phyloP scores from a whole-genome alignment of 2,888 invertebrate species.

The Chloroclysta siterata region DNA sequence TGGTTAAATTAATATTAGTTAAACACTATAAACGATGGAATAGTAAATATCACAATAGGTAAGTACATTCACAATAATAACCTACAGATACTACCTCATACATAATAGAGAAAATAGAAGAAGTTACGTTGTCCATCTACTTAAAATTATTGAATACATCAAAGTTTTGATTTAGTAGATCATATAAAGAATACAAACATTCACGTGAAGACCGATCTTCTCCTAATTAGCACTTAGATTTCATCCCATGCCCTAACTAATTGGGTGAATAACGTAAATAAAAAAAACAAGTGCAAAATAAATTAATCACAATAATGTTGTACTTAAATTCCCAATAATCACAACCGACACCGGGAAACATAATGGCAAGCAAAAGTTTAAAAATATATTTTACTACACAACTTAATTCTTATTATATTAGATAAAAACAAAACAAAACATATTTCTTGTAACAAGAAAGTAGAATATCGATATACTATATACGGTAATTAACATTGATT shows the following conservation, averaged over 20 bases:
- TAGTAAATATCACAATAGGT: constrained; percentile 1
- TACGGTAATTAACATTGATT: background rate
- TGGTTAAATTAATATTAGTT: background rate
- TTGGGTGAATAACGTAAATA: background rate
- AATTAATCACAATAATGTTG: background rate
- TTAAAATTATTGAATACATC: background rate
- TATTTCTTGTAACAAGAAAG: too few species aligned
- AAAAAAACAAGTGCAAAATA: background rate
- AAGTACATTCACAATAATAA: background rate
- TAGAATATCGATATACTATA: background rate
- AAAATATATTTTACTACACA: background rate
- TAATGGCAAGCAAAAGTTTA: background rate
- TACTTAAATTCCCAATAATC: background rate
- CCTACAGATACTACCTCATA: background rate
- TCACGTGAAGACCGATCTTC: background rate
- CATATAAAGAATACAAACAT: background rate
- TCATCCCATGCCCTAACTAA: background rate
- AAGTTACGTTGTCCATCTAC: background rate
- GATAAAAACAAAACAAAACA: too few species aligned
- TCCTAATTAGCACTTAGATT: background rate
- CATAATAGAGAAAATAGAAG: background rate
- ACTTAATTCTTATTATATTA: too few species aligned
- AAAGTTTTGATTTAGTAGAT: background rate
- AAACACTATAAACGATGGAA: background rate
- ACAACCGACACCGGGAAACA: background rate